phyloP scores from a whole-genome alignment of 2,113 vertebrate genomes.

The Vanacampus margaritifer region DNA sequence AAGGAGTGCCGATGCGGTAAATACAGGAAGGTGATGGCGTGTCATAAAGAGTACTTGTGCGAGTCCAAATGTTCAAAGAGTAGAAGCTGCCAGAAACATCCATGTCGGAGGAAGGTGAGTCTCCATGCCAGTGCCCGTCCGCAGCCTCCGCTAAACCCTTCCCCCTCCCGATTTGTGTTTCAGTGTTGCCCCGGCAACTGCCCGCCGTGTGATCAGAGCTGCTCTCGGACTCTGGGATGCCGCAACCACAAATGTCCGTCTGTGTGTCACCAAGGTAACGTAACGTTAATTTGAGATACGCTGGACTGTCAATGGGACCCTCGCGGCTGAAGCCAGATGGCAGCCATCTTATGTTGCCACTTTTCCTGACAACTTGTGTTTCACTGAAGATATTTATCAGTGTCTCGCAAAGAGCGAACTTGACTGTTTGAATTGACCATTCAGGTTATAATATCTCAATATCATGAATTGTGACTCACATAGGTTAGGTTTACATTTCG shows the following conservation, averaged over 20 bases:
- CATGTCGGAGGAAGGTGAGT: constrained; percentile 89
- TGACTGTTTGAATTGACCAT: too few species aligned
- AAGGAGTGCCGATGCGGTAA: constrained; percentile 92
- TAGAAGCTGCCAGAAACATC: constrained; percentile 88
- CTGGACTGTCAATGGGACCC: too few species aligned
- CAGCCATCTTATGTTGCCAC: too few species aligned
- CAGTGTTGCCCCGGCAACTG: constrained; percentile 96
- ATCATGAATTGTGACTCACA: too few species aligned
- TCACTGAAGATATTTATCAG: too few species aligned
- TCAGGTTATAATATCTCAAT: too few species aligned
- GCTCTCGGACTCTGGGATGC: constrained; percentile 85
- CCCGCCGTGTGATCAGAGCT: constrained; percentile 89
- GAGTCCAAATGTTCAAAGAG: constrained; percentile 88
- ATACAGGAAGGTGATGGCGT: constrained; percentile 83
- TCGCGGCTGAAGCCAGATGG: too few species aligned
- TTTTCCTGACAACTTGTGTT: too few species aligned
- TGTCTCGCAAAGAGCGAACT: too few species aligned
- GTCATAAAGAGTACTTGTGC: constrained; percentile 91
- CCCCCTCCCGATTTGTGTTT: constrained; percentile 17
- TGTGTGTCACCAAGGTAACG: constrained; percentile 90
- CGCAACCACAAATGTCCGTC: constrained; percentile 97
- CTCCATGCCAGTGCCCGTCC: not conserved
- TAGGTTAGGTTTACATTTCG: too few species aligned
- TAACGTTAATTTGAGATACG: not conserved
- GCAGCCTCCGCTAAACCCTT: not conserved